Conservation (phyloP, 2,797 vertebrate species). For the Lutjanus argentimaculatus region DNA sequence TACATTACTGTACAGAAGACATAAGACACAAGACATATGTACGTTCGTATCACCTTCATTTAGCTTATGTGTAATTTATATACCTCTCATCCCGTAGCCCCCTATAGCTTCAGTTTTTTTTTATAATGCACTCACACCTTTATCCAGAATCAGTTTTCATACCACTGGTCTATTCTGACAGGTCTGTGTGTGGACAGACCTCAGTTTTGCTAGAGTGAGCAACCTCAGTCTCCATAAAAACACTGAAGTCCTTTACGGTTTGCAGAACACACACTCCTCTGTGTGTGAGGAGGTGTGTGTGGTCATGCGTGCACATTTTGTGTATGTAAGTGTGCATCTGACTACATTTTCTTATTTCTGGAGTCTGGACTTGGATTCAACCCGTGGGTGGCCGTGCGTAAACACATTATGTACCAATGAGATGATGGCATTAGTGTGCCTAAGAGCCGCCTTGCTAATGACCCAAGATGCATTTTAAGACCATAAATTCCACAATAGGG, state of each 20-base stretch:
- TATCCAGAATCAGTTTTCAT: conserved; percentile 2
- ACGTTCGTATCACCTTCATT: no score
- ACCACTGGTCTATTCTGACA: not conserved
- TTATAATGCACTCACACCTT: not conserved
- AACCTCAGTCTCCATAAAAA: conserved; percentile 41
- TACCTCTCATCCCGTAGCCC: no score
- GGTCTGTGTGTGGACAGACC: conserved; percentile 2
- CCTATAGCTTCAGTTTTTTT: no score
- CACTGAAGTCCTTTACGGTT: conserved; percentile 40
- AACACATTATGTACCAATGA: conserved; percentile 22
- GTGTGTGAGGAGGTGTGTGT: conserved; percentile 3
- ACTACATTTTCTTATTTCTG: not conserved
- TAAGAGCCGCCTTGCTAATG: conserved; percentile 10
- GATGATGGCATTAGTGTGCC: not conserved
- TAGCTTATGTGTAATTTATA: no score
- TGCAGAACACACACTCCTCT: conserved; percentile 45
- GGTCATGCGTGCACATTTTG: conserved; percentile 11
- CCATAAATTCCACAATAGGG: conserved; percentile 19
- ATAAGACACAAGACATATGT: no score
- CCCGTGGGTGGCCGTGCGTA: conserved; percentile 23
- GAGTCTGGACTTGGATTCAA: conserved; percentile 1
- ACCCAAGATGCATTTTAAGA: conserved; percentile 24
- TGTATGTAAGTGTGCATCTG: not conserved
- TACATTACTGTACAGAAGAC: no score
- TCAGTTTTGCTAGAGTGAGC: conserved; percentile 17